phyloP scores from a whole-genome alignment of 2,113 vertebrate species.

The Paratilapia polleni region DNA sequence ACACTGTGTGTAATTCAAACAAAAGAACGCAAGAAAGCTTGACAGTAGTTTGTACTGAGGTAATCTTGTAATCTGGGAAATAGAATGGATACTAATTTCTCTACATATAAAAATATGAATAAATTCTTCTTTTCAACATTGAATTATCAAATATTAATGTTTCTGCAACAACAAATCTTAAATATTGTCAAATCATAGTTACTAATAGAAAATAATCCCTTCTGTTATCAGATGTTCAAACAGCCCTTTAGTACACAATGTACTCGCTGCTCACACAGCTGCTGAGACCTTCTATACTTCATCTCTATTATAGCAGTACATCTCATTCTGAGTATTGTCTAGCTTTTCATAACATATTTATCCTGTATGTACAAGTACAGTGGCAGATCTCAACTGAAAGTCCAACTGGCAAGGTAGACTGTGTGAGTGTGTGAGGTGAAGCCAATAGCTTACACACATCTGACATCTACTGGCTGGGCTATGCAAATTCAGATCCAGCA shows the following conservation, averaged over 20 bases:
- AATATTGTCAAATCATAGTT: too few relatives aligned
- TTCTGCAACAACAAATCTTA: too few relatives aligned
- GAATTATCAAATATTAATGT: too few relatives aligned
- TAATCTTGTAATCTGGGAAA: too few relatives aligned
- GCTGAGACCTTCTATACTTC: slow-evolving; percentile 27
- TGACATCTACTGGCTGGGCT: slow-evolving; percentile 77
- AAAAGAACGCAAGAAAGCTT: neutral
- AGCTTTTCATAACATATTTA: neutral
- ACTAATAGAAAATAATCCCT: neutral
- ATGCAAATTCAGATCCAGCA: neutral
- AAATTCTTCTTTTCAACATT: too few relatives aligned
- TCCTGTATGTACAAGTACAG: neutral
- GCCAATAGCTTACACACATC: slow-evolving; percentile 44
- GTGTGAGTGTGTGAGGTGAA: neutral
- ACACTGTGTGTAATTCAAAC: neutral
- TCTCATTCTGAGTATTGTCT: neutral
- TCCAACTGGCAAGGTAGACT: neutral
- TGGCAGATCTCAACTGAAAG: slow-evolving; percentile 5
- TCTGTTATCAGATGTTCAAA: slow-evolving; percentile 74
- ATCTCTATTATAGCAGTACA: neutral
- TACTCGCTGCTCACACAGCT: slow-evolving; percentile 53
- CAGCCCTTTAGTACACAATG: slow-evolving; percentile 48
- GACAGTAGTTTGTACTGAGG: too few relatives aligned
- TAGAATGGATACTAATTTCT: too few relatives aligned
- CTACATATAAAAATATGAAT: too few relatives aligned